phyloP scores from a whole-genome alignment of 2,888 invertebrate genomes.

The Morpho helenor region DNA sequence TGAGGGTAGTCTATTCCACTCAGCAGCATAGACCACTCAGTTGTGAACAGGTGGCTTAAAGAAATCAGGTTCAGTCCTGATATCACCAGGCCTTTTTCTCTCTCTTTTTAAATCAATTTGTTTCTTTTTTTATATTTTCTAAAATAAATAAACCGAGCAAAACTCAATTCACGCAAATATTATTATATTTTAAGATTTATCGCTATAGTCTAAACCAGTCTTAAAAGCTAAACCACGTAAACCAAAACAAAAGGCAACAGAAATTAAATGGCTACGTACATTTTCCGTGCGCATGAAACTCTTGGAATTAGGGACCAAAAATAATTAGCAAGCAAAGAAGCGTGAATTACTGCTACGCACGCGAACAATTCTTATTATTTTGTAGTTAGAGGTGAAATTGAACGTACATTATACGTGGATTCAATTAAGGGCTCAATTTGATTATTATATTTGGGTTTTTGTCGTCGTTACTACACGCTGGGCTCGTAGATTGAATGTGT shows the following conservation, averaged over 20 bases:
- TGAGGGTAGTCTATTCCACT: too few relatives aligned
- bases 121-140: too few relatives aligned
- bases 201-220: neutral
- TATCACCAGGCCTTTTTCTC: too few relatives aligned
- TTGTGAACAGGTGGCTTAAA: too few relatives aligned
- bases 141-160: too few relatives aligned
- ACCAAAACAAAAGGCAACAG: conserved; percentile 15
- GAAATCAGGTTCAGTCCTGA: too few relatives aligned
- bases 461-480: too few relatives aligned
- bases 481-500: neutral
- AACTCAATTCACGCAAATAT: too few relatives aligned
- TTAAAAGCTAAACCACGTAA: conserved; percentile 3
- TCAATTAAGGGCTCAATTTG: conserved; percentile 11
- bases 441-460: neutral
- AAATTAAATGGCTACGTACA: conserved; percentile 18
- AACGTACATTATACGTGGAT: conserved; percentile 51
- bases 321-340: conserved; percentile 58
- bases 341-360: conserved; percentile 60
- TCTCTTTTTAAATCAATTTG: too few relatives aligned
- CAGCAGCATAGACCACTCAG: too few relatives aligned
- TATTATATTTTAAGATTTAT: too few relatives aligned
- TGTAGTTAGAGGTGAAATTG: conserved; percentile 66
- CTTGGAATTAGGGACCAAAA: conserved; percentile 55
- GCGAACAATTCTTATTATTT: conserved; percentile 67
- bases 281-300: conserved; percentile 40